A percentile compares a stretch with the other conserved stretches of the same genome.
Evolutionary conservation across 2,797 vertebrate species (phyloP).

Genomic region (Simalia tracyae): DNA sequence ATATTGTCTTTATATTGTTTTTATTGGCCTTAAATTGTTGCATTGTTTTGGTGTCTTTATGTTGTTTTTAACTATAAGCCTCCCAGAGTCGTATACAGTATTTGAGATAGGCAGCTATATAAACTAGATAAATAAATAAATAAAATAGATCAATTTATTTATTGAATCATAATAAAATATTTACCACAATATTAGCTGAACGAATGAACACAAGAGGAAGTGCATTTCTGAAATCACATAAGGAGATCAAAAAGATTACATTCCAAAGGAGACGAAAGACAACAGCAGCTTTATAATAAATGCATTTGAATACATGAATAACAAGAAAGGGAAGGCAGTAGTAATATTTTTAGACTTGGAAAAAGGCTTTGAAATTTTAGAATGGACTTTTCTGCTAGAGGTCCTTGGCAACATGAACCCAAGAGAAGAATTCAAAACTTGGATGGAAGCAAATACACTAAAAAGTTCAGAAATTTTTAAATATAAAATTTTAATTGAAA

Average conservation of each 20-base stretch:
- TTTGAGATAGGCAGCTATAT: neutral
- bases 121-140: neutral
- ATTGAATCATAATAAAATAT: neutral
- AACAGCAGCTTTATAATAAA: neutral
- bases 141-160: neutral
- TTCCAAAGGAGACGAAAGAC: neutral
- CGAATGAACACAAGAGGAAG: neutral
- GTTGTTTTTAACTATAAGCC: neutral
- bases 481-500: neutral
- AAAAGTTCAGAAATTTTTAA: neutral
- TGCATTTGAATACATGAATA: neutral
- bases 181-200: neutral
- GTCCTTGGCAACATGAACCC: neutral
- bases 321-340: neutral
- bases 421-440: neutral
- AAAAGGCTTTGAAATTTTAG: neutral
- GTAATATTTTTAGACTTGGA: neutral
- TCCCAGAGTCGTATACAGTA: neutral
- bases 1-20: too few species aligned
- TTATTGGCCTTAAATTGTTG: neutral
- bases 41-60: neutral
- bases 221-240: neutral
- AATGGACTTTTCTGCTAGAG: neutral
- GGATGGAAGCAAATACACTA: neutral
- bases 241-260: neutral